A percentile compares a stretch with the other conserved stretches of the same genome.
These are phyloP conservation scores for Redunca redunca DNA, from an alignment of 2,113 vertebrate species.

Conservation along the genomic window DNA sequence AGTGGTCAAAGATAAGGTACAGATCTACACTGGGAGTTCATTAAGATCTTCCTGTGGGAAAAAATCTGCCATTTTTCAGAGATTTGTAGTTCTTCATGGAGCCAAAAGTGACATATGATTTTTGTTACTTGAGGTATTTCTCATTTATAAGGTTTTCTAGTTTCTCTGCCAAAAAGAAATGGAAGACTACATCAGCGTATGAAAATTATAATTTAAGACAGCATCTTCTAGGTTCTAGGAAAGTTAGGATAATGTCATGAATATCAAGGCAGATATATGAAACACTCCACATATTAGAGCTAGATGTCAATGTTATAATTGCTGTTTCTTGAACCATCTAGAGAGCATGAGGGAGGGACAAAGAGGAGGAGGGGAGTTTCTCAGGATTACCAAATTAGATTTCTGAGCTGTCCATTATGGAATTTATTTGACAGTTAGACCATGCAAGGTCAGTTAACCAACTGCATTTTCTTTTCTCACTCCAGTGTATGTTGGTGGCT, in stretches of 20 bases:
- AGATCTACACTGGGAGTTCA: not conserved
- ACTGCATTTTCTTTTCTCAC: not conserved
- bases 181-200: not conserved
- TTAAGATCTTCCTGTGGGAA: not conserved
- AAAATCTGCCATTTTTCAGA: not conserved
- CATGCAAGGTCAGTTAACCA: constrained; percentile 62
- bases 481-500: constrained; percentile 54
- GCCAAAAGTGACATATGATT: not conserved
- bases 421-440: constrained; percentile 74
- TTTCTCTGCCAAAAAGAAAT: constrained; percentile 11
- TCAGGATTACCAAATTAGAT: constrained; percentile 72
- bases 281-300: constrained; percentile 56
- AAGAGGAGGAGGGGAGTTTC: constrained; percentile 70
- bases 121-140: not conserved
- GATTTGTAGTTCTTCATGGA: not conserved
- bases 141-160: not conserved
- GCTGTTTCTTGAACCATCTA: constrained; percentile 61
- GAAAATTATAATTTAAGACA: not conserved
- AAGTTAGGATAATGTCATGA: not conserved
- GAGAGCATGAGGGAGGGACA: constrained; percentile 63
- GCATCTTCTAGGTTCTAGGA: not conserved
- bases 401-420: constrained; percentile 50
- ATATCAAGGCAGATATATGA: not conserved
- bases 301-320: constrained; percentile 35
- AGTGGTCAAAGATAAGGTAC: not conserved